Conservation (phyloP, 64 coral and sea anemone genomes). For the Stichodactyla mertensii region DNA sequence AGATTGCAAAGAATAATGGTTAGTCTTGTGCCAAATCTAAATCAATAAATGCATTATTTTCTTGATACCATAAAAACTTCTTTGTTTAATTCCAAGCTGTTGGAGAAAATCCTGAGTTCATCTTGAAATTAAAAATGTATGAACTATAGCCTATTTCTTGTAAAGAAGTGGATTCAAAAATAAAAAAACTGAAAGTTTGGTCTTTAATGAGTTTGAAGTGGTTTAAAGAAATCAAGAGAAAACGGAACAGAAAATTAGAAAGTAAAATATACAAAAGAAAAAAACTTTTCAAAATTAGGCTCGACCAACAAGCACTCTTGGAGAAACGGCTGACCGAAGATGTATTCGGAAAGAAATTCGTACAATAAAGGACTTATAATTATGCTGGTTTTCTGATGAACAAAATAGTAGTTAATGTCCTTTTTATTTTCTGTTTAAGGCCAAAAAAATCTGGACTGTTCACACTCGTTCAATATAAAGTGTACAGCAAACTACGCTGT, state of each 20-base stretch:
- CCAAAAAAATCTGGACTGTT: too few relatives aligned
- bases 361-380: too few relatives aligned
- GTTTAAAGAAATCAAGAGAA: background rate
- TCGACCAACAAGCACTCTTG: background rate
- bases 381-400: background rate
- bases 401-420: background rate
- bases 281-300: background rate
- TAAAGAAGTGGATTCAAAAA: background rate
- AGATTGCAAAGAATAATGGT: background rate
- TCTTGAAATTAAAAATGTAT: background rate
- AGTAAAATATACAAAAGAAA: background rate
- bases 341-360: too few relatives aligned
- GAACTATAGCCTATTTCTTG: background rate
- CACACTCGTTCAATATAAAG: too few relatives aligned
- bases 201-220: conserved; percentile 1
- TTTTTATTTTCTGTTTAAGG: background rate
- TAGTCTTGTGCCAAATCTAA: background rate
- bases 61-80: background rate
- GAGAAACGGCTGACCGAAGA: too few relatives aligned
- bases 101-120: background rate
- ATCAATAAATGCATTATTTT: background rate
- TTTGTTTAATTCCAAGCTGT: background rate
- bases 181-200: background rate
- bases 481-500: too few relatives aligned
- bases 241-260: background rate